Evolutionary conservation across 2,888 invertebrate genomes (phyloP).

Genomic region (Platycheirus albimanus): DNA sequence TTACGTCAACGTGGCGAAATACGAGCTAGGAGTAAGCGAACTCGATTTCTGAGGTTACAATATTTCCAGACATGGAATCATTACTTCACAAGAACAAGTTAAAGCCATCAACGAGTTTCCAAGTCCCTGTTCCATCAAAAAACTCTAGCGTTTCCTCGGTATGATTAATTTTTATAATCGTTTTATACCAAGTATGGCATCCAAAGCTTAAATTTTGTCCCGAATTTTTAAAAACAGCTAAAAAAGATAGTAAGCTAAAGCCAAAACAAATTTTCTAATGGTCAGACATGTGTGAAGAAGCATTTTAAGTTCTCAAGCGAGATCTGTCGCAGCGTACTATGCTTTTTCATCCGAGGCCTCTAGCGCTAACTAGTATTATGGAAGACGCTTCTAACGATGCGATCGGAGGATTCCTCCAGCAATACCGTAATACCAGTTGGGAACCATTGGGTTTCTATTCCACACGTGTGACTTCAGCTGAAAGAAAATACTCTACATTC

Average conservation of each 20-base stretch:
- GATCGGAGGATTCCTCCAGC: constrained; percentile 37
- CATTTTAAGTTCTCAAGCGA: background rate
- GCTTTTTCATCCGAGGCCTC: constrained; percentile 21
- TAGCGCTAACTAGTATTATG: background rate
- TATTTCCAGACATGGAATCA: constrained; percentile 25
- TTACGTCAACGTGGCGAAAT: constrained; percentile 20
- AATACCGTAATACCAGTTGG: constrained; percentile 7
- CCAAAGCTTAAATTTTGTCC: constrained; percentile 3
- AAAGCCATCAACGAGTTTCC: constrained; percentile 26
- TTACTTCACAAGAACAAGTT: constrained; percentile 15
- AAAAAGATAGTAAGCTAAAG: background rate
- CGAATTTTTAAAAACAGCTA: constrained; percentile 3
- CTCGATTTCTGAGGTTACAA: constrained; percentile 11
- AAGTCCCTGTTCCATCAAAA: constrained; percentile 10
- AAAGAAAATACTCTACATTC: constrained; percentile 27
- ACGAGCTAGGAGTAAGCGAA: constrained; percentile 23
- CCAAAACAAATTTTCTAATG: background rate
- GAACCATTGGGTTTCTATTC: constrained; percentile 30
- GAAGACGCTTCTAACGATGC: constrained; percentile 32
- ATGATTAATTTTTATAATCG: constrained; percentile 36
- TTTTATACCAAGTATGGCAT: constrained; percentile 13
- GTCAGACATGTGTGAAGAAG: constrained; percentile 14
- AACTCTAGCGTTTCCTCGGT: constrained; percentile 28
- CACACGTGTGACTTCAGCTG: constrained; percentile 14
- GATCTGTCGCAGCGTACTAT: too few relatives aligned